Percentiles rank a stretch among this genome's conserved stretches.
Evolutionary conservation across 1,140 invertebrate genomes (phyloP).

Genomic region (Goniozus legneri): DNA sequence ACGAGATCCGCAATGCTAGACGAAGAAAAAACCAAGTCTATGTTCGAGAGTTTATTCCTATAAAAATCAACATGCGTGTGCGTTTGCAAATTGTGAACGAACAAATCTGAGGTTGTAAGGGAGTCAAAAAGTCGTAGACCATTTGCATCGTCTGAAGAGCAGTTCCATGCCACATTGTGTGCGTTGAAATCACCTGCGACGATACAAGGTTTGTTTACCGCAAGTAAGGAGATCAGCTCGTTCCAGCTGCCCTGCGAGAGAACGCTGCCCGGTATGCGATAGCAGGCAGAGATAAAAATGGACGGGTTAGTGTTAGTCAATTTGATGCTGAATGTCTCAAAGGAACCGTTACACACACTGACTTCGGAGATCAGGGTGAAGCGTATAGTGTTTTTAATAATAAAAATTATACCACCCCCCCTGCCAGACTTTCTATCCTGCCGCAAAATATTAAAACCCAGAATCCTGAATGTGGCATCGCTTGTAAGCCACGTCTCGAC

Average conservation of each 20-base stretch:
- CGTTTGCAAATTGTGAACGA: background rate
- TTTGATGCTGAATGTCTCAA: background rate
- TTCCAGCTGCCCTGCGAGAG: conserved; percentile 1
- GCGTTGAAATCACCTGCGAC: conserved; percentile 14
- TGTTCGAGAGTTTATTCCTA: background rate
- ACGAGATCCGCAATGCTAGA: background rate
- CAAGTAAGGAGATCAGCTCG: background rate
- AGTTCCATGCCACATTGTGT: conserved; percentile 11
- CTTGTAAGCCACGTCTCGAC: too few relatives aligned
- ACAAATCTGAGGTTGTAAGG: background rate
- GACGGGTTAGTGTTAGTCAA: background rate
- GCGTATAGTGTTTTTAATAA: conserved; percentile 3
- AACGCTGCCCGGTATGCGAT: conserved; percentile 1
- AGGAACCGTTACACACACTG: background rate
- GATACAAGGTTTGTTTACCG: background rate
- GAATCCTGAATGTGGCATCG: too few relatives aligned
- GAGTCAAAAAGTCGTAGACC: conserved; percentile 1
- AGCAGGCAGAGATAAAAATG: background rate
- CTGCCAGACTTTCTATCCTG: too few relatives aligned
- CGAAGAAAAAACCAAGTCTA: conserved; percentile 3
- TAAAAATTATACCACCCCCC: conserved; percentile 11
- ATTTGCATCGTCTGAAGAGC: conserved; percentile 1
- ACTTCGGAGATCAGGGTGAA: background rate
- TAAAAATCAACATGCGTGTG: background rate
- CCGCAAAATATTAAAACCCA: too few relatives aligned